Evolutionary conservation across 30 jellyfish, hydroid and myxozoan species (phyloP).

Genomic region (Catostylus mosaicus): DNA sequence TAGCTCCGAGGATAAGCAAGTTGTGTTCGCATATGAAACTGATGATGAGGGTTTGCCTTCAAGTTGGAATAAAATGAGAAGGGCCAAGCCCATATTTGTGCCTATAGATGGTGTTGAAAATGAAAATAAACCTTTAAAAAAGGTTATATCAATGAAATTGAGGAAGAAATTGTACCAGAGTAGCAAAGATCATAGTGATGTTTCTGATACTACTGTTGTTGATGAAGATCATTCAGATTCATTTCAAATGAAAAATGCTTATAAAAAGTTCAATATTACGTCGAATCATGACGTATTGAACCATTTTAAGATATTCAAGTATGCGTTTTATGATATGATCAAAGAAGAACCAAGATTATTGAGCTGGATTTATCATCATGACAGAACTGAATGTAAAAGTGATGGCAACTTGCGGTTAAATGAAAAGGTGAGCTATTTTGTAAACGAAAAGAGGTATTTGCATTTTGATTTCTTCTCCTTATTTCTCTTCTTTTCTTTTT

Average conservation of each 20-base stretch:
- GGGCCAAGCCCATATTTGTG: constrained; percentile 59
- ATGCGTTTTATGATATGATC: constrained; percentile 73
- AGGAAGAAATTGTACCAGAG: not conserved
- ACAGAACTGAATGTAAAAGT: constrained; percentile 73
- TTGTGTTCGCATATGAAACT: constrained; percentile 35
- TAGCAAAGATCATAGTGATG: not conserved
- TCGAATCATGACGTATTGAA: constrained; percentile 55
- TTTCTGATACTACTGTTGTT: not conserved
- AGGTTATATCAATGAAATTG: not conserved
- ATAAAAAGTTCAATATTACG: constrained; percentile 48
- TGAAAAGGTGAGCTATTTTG: constrained; percentile 57
- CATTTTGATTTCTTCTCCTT: too few relatives aligned
- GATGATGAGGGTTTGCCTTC: constrained; percentile 71
- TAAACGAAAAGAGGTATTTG: too few relatives aligned
- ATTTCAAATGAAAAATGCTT: constrained; percentile 23
- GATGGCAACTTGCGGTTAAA: constrained; percentile 87
- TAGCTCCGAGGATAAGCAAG: not conserved
- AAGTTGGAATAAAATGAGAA: constrained; percentile 14
- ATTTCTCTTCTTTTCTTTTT: too few relatives aligned
- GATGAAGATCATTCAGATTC: constrained; percentile 10
- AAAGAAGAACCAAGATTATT: constrained; percentile 51
- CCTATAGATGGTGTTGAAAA: constrained; percentile 74
- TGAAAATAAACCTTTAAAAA: constrained; percentile 28
- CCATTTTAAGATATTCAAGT: constrained; percentile 49
- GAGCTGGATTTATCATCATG: constrained; percentile 73